Conservation (phyloP, 2,888 invertebrate genomes). For the Acrobasis repandana region DNA sequence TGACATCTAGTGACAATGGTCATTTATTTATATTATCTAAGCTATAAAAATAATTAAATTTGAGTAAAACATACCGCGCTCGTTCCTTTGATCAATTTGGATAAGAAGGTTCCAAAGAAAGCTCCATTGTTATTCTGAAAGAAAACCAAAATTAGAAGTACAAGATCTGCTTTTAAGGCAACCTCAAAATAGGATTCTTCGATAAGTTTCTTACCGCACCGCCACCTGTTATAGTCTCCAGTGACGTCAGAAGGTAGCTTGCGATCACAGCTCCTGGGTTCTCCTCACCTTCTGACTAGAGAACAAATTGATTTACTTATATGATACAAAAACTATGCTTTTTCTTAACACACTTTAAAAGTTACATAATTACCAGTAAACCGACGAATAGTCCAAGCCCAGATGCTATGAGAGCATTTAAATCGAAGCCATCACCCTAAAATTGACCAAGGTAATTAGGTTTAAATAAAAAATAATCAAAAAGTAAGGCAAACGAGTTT, state of each 20-base stretch:
- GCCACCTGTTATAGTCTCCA: conserved; percentile 75
- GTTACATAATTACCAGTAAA: conserved; percentile 58
- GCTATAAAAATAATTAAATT: too few species aligned
- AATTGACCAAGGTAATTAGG: conserved; percentile 32
- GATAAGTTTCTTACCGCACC: conserved; percentile 61
- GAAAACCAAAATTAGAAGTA: conserved; percentile 13
- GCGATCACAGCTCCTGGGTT: conserved; percentile 73
- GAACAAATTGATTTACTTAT: conserved; percentile 26
- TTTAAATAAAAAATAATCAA: neutral
- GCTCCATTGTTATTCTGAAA: conserved; percentile 76
- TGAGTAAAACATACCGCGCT: conserved; percentile 63
- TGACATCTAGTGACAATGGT: too few species aligned
- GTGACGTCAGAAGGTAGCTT: conserved; percentile 67
- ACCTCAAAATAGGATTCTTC: neutral
- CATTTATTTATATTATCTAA: too few species aligned
- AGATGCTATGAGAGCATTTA: conserved; percentile 69
- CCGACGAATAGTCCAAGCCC: conserved; percentile 73
- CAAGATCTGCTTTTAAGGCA: too few species aligned
- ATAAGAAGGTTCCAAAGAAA: conserved; percentile 71
- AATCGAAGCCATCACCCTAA: conserved; percentile 75
- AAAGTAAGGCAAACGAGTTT: too few species aligned
- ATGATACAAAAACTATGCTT: neutral
- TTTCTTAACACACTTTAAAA: neutral
- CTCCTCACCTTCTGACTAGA: conserved; percentile 70
- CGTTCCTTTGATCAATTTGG: conserved; percentile 68